Evolutionary conservation across 2,797 vertebrate genomes (phyloP).

Genomic region (Poecilia velifera): DNA sequence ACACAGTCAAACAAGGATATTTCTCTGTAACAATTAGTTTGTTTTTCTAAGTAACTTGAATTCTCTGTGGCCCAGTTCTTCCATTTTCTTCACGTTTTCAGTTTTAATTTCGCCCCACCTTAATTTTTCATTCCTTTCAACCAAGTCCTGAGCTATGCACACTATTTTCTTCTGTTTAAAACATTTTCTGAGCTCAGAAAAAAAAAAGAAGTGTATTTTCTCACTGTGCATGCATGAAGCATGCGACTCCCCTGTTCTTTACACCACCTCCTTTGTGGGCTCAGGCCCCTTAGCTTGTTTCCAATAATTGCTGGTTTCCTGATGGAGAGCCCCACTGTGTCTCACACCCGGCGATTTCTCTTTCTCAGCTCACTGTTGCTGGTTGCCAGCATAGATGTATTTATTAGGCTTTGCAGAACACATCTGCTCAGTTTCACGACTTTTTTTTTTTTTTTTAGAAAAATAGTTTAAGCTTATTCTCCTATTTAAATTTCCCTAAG

Average conservation of each 20-base stretch:
- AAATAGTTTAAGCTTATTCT: background rate
- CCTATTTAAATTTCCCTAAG: background rate
- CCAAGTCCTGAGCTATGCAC: slow-evolving; percentile 25
- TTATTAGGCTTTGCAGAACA: slow-evolving; percentile 15
- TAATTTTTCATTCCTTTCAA: slow-evolving; percentile 12
- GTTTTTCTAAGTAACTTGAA: slow-evolving; percentile 10
- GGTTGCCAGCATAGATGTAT: slow-evolving; percentile 16
- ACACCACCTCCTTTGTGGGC: slow-evolving; percentile 23
- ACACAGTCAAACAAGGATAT: background rate
- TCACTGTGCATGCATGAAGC: slow-evolving; percentile 23
- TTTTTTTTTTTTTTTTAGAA: slow-evolving; percentile 18
- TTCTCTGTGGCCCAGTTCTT: slow-evolving; percentile 14
- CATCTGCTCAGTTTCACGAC: background rate
- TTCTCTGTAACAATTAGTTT: slow-evolving; percentile 7
- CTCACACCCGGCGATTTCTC: slow-evolving; percentile 5
- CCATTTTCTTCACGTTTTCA: slow-evolving; percentile 4
- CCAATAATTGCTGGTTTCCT: slow-evolving; percentile 39
- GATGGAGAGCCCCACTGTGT: slow-evolving; percentile 29
- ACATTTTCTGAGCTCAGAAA: slow-evolving; percentile 8
- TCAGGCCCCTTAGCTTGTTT: slow-evolving; percentile 31
- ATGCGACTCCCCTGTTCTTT: slow-evolving; percentile 17
- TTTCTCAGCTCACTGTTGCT: slow-evolving; percentile 18
- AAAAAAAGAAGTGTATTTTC: slow-evolving; percentile 16
- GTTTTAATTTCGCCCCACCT: slow-evolving; percentile 1
- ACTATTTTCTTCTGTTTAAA: slow-evolving; percentile 8